A percentile compares a stretch with the other conserved stretches of the same genome.
phyloP scores from a whole-genome alignment of 2,113 vertebrate species.

The Henicopernis longicauda region DNA sequence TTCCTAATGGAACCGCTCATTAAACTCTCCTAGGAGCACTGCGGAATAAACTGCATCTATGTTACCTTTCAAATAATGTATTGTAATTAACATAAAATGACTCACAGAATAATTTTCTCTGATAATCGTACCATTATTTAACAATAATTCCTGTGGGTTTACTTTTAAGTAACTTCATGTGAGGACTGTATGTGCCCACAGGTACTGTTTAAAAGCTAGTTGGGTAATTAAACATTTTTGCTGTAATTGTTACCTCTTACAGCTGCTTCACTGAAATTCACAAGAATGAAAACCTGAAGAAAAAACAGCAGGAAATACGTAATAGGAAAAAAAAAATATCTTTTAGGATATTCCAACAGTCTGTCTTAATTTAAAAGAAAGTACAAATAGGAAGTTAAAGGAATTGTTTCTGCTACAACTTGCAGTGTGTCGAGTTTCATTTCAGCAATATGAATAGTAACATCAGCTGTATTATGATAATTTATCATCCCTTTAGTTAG shows the following conservation, averaged over 20 bases:
- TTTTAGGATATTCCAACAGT: background rate
- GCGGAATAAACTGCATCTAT: background rate
- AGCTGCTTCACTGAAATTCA: constrained; percentile 7
- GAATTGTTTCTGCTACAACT: background rate
- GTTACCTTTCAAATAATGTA: constrained; percentile 15
- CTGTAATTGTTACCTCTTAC: constrained; percentile 41
- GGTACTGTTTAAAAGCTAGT: constrained; percentile 43
- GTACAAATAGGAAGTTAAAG: background rate
- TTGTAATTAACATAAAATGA: constrained; percentile 45
- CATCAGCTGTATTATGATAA: background rate
- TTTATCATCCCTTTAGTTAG: background rate
- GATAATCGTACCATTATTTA: constrained; percentile 47
- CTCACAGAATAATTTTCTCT: constrained; percentile 35
- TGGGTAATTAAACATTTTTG: constrained; percentile 46
- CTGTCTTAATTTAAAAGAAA: background rate
- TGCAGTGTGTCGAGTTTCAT: background rate
- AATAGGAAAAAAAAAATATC: background rate
- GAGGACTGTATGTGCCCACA: constrained; percentile 27
- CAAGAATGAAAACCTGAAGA: background rate
- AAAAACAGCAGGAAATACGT: background rate
- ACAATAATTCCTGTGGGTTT: constrained; percentile 59
- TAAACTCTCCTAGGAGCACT: background rate
- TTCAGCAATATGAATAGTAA: background rate
- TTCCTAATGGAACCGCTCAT: background rate
- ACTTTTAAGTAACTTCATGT: constrained; percentile 41